Evolutionary conservation across 2,797 vertebrate genomes (phyloP).

Genomic region (Lepus townsendii): DNA sequence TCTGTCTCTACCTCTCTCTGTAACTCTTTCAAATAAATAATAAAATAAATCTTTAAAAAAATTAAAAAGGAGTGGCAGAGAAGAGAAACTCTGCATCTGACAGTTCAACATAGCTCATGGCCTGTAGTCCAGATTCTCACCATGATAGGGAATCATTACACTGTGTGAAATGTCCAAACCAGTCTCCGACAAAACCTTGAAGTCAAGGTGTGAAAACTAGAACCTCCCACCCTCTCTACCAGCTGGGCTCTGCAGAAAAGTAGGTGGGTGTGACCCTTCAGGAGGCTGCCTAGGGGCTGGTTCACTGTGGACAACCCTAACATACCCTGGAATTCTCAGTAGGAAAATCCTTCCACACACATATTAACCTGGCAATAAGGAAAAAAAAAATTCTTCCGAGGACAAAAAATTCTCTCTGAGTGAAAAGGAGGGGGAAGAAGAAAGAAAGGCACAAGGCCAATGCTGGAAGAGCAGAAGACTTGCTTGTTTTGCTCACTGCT

Average conservation of each 20-base stretch:
- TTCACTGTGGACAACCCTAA: not conserved
- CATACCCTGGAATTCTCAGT: not conserved
- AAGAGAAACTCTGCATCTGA: slow-evolving; percentile 20
- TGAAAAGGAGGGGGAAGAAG: not conserved
- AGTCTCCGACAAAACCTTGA: slow-evolving; percentile 73
- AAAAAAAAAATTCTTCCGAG: not conserved
- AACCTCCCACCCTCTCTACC: slow-evolving; percentile 57
- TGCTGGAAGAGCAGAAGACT: not conserved
- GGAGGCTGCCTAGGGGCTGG: slow-evolving; percentile 41
- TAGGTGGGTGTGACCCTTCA: not conserved
- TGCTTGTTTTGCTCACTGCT: not conserved
- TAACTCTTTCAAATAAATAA: too few species aligned
- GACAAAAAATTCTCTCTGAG: not conserved
- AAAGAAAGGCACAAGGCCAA: not conserved
- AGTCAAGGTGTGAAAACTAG: slow-evolving; percentile 30
- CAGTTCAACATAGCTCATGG: slow-evolving; percentile 37
- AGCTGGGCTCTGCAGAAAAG: slow-evolving; percentile 23
- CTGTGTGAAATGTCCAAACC: slow-evolving; percentile 78
- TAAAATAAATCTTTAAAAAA: not conserved
- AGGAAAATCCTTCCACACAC: not conserved
- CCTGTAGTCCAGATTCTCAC: slow-evolving; percentile 48
- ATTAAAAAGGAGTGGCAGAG: not conserved
- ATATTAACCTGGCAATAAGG: slow-evolving; percentile 23
- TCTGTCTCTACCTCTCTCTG: too few species aligned
- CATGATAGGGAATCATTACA: slow-evolving; percentile 53